Base-by-base conservation (phyloP, 2,113 vertebrate genomes). In the Panthera leo region DNA sequence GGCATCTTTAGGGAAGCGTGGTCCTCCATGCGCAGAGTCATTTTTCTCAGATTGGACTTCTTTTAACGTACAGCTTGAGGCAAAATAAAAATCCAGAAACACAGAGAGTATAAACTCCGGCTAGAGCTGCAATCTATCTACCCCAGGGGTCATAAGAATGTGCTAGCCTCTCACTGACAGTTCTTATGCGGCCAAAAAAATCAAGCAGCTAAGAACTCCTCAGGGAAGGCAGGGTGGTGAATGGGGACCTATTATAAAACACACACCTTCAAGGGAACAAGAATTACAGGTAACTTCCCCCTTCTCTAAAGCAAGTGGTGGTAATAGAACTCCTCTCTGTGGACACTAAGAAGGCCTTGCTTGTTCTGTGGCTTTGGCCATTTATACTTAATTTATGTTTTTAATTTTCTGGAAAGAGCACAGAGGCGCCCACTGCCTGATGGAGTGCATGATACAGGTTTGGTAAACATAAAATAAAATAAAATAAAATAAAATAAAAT, bases 341-440 rank as follows among this genome's bases (percentile, higher is more conserved):
- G 94, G 97, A 97, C 53, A 61, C 89, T 90, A 93, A 98, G 97
- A 98, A 98, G 97, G 95, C 75, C 61, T 91, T 95, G 92, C 96
- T 98, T 98, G 97, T 98, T 97, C 97, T 98, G 98, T 65, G 98
- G 96, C 95, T 98, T 98, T 95, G 93, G 83, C 89, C 89, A 98
- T 98, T 98, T 98, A 95, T 96, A 97, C 93, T 96, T 97, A 98
- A 98, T 98, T 98, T 98, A 98, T 97, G 97, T 96, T 98, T 98
- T 96, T 98, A 98, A 98, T 98, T 98, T 98, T 98, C 97, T 97
- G 97, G 97, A 98, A 97, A 87, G 85, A 91, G 23, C 94, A 94
- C 97, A 97, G 93, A 94, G 78, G 75, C 95, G 61, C 85, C 95
- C 73, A 87, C 85, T 91, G 96, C 88, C 91, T 36, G 19, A 67